Evolutionary conservation across 2,113 vertebrate species (phyloP), one percentile per base, ranked within the genome.

Genomic region (Saccopteryx bilineata): DNA sequence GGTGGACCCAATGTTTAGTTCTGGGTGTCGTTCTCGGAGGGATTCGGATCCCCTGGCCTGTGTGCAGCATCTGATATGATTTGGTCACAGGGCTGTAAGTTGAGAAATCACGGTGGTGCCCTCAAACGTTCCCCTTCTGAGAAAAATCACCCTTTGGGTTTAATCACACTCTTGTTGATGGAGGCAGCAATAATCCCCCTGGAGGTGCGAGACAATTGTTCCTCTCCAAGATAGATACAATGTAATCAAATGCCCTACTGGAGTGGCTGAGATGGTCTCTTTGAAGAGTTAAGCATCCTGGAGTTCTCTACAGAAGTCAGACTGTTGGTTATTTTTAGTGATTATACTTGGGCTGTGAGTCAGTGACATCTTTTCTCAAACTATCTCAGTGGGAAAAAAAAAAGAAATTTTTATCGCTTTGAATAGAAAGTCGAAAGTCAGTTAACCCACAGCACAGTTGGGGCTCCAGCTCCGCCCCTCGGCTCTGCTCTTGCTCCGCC

Each of bases 251-350:
- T 19, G 9, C 24, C 13, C 28, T 78, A 9, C 11, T 46, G 31
- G 17, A 18, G n/a, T 5, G 72, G 8, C 60, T 39, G 48, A 71
- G 69, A 46, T 50, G n/a, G 48, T 81, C 33, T 80, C n/a, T 33
- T 52, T 58, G 54, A 92, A 86, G 19, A 93, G n/a, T 13, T 63
- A 28, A 95, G 50, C 69, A 92, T 74, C 39, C 26, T 87, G 31
- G 4, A 13, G 21, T 48, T 75, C 18, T 33, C 21, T 24, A 17
- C 48, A 66, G 66, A 69, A 18, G 33, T 56, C 33, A 96, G 81
- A 92, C 2, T 3, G 28, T 1, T 48, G 50, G 68, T 65, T 80
- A 19, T 85, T 93, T 66, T 56, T 33, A 5, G 12, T 66, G 46
- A 39, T 9, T 13, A 5, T 48, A 68, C 17, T 58, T 95, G 18